A percentile compares a stretch with the other conserved stretches of the same genome.
phyloP scores from a whole-genome alignment of 2,888 invertebrate genomes.

The Melipona beecheii region DNA sequence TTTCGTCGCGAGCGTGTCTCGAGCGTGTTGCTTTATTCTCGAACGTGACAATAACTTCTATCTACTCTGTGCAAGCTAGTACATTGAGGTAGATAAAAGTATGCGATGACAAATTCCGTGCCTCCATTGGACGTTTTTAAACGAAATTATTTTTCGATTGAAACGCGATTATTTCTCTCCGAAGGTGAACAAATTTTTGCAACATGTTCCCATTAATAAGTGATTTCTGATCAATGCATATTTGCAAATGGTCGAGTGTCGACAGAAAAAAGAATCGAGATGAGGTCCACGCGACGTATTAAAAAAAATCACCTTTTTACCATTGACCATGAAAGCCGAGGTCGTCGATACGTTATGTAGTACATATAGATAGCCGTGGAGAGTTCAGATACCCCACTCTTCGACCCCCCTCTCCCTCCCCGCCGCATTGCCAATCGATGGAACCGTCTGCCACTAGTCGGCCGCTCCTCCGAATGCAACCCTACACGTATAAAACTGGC shows the following conservation, averaged over 20 bases:
- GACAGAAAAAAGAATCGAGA: neutral
- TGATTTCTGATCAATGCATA: neutral
- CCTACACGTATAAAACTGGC: slow-evolving; percentile 46
- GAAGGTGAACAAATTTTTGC: neutral
- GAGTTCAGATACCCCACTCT: slow-evolving; percentile 71
- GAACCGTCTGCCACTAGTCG: slow-evolving; percentile 75
- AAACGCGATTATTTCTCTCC: neutral
- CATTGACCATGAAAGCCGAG: slow-evolving; percentile 70
- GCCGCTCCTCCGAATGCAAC: slow-evolving; percentile 63
- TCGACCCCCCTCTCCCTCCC: slow-evolving; percentile 61
- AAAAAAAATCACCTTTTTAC: slow-evolving; percentile 54
- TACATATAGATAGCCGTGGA: slow-evolving; percentile 51
- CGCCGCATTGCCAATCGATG: slow-evolving; percentile 75
- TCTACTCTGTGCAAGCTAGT: neutral
- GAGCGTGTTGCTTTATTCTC: neutral
- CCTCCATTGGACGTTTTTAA: neutral
- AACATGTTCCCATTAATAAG: neutral
- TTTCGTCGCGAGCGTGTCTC: neutral
- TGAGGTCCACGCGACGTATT: slow-evolving; percentile 24
- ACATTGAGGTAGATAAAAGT: neutral
- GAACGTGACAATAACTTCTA: slow-evolving; percentile 1
- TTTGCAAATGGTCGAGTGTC: neutral
- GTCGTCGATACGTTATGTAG: slow-evolving; percentile 59
- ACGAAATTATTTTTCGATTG: neutral
- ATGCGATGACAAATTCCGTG: neutral